A percentile compares a stretch with the other conserved stretches of the same genome.
These are phyloP conservation scores for Benitochromis conjunctus DNA, from an alignment of 2,113 vertebrate genomes.

Conservation along the genomic window DNA sequence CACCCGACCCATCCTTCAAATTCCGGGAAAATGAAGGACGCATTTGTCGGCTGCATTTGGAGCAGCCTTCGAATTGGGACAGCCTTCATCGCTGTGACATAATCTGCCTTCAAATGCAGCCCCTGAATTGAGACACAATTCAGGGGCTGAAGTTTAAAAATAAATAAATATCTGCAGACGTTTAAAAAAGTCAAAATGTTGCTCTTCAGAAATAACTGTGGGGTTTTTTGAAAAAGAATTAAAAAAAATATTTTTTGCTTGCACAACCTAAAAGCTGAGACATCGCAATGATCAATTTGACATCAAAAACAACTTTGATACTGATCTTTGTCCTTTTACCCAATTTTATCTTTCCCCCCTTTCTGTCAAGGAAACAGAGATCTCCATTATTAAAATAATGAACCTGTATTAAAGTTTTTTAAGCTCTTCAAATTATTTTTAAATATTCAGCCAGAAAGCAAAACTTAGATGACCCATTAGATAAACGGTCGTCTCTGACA, in stretches of 20 bases:
- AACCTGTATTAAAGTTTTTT: not conserved
- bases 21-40: too few species aligned
- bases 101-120: too few species aligned
- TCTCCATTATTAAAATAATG: not conserved
- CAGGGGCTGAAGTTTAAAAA: too few species aligned
- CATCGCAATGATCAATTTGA: not conserved
- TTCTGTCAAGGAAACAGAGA: not conserved
- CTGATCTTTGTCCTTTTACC: not conserved
- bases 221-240: not conserved
- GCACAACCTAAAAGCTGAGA: not conserved
- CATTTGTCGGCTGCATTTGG: too few species aligned
- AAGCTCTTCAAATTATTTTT: not conserved
- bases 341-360: not conserved
- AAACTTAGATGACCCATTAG: not conserved
- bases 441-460: not conserved
- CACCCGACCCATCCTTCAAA: too few species aligned
- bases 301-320: not conserved
- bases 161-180: not conserved
- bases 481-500: accelerated
- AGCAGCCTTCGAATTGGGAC: too few species aligned
- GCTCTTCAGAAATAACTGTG: not conserved
- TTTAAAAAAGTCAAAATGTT: not conserved
- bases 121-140: too few species aligned
- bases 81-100: too few species aligned
- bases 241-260: not conserved